Base-by-base conservation (phyloP, 2,888 invertebrate species). In the Cancer borealis region DNA sequence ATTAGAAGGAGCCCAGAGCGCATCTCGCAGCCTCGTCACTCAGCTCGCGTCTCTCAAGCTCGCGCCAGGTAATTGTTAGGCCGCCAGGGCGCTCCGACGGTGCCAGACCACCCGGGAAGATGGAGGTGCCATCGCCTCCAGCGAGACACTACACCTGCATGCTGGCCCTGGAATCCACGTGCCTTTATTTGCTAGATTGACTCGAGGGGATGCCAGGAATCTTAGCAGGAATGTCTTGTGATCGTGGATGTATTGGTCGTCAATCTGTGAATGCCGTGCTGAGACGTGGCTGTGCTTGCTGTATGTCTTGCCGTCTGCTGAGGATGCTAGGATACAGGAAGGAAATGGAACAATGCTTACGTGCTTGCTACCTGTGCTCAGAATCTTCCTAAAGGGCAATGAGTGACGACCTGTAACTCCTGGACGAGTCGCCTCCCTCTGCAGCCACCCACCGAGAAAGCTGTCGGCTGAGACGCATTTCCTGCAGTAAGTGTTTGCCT, bases 11-110 rank as follows among this genome's bases (percentile, higher is more conserved):
- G 91, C 91, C 87, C 60, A 30, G 91, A 88, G 91, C 93, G 54
- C 60, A 91, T 93, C 93, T 91, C 89, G 93, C 73, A 89, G 93
- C 93, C 93, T 89, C 91, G 93, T 93, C 93, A 93, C 87, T 93
- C 87, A 54, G 66, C 49, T 54, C 12, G 73, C 87, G 93, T 93
- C 93, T 93, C 93, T 93, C 93, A 93, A 93, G 93, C 91, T 93
- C 93, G 93, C 93, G 46, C 91, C 87, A 84, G 93, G 93, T 93
- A 93, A 93, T 93, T 93, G 93, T 91, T 91, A 93, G 91, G 93
- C 90, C 90, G 90, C 90, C 90, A 60, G 91, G 49, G 93, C 60
- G 88, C 87, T 49, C 30, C 30, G 21, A 12, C 79, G 79, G 79
- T 79, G 79, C 79, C 79, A 79, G 79, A 21, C 26, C 79, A 30